Percentiles rank a stretch among this genome's conserved stretches.
Evolutionary conservation across 2,888 invertebrate genomes (phyloP).

Genomic region (Dione vanillae): DNA sequence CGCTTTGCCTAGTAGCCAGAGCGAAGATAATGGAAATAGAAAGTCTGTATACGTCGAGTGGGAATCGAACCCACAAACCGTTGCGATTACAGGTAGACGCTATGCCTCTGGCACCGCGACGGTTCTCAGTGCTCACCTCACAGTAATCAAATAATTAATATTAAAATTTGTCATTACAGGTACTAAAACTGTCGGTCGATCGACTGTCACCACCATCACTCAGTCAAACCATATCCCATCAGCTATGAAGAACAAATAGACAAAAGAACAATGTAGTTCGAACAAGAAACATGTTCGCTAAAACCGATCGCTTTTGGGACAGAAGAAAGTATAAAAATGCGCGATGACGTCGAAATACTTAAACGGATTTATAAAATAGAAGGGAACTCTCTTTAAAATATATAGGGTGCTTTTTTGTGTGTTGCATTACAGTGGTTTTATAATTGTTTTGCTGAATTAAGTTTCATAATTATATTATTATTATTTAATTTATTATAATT

Average conservation of each 20-base stretch:
- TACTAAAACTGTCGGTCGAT: slow-evolving; percentile 54
- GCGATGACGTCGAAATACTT: slow-evolving; percentile 70
- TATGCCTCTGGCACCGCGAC: too few relatives aligned
- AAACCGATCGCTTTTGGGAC: slow-evolving; percentile 74
- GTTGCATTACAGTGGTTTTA: slow-evolving; percentile 62
- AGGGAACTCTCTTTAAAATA: slow-evolving; percentile 53
- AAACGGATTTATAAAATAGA: slow-evolving; percentile 69
- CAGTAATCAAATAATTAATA: too few relatives aligned
- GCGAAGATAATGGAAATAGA: too few relatives aligned
- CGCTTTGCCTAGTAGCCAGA: too few relatives aligned
- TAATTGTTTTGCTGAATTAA: slow-evolving; percentile 64
- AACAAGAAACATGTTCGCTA: slow-evolving; percentile 67
- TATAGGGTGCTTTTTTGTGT: slow-evolving; percentile 75
- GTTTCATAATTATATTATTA: slow-evolving; percentile 46
- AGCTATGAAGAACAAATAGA: slow-evolving; percentile 44
- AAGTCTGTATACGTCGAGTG: too few relatives aligned
- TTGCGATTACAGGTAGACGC: too few relatives aligned
- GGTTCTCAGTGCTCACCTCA: too few relatives aligned
- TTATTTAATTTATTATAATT: slow-evolving; percentile 29
- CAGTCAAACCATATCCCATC: not conserved
- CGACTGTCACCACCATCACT: slow-evolving; percentile 52
- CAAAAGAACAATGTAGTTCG: slow-evolving; percentile 52
- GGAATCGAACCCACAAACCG: too few relatives aligned
- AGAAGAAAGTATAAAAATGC: slow-evolving; percentile 67
- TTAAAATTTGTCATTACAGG: slow-evolving; percentile 63